Evolutionary conservation across 1,140 invertebrate genomes (phyloP), one percentile per base, ranked within the genome.

Genomic region (Drosophila virilis): DNA sequence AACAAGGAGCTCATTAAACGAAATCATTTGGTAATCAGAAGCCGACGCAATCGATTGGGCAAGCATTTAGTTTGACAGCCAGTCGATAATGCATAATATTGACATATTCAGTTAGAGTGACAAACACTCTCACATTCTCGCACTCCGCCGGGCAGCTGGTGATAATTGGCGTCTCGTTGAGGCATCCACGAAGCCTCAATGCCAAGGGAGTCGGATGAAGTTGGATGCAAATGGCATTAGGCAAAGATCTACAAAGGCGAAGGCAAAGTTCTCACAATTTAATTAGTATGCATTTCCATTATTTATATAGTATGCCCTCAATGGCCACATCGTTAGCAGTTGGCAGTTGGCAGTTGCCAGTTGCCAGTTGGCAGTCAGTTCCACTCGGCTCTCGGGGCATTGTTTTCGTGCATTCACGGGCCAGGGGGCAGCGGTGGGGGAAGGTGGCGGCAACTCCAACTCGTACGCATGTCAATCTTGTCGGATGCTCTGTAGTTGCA

Each of bases 221-320:
- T 17, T 2, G 65, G 58, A 66, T 85, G 81, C 78, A 80, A 86
- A 86, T 45, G 45, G 48, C 38, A 46, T 67, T 61, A 58, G 64
- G 17, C 13, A 12, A 50, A 66, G 68, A 54, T 54, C 28, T 42
- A 22, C 46, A 22, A n/a, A 46, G 8, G 37, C 48, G 12, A 52
- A 42, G 50, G 50, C 59, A 58, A 48, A 59, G 74, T 88, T 82
- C 75, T 85, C 81, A 85, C 78, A 72, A 86, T 88, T 77, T 76
- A 70, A 78, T 82, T 82, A 78, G 75, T 82, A 78, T 79, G 71
- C 79, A 78, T 64, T 88, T 86, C 46, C 80, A 88, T 80, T 84
- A 84, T 83, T 83, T 83, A 84, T 83, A 74, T 80, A 78, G 54
- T 80, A 66, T 84, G 74, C 48, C 72, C 72, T 74, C 72, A 58